Evolutionary conservation across 2,797 vertebrate genomes (phyloP).

Genomic region (Fistularia tabacaria): DNA sequence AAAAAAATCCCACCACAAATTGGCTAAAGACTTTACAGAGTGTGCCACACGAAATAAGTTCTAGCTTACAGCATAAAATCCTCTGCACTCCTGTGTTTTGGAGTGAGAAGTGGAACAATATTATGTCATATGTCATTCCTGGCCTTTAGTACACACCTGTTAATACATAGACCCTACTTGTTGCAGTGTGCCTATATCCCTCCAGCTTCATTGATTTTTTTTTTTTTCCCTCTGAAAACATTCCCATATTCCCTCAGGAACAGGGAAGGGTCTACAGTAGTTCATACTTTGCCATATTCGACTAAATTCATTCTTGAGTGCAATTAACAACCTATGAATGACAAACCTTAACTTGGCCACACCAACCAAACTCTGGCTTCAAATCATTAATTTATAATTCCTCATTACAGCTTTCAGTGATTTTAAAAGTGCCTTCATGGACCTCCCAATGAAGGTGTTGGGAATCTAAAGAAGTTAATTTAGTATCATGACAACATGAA

Average conservation of each 20-base stretch:
- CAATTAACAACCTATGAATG: constrained; percentile 37
- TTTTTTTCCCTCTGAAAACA: constrained; percentile 38
- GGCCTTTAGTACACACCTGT: constrained; percentile 66
- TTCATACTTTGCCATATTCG: constrained; percentile 27
- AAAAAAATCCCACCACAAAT: constrained; percentile 32
- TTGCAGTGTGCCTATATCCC: constrained; percentile 34
- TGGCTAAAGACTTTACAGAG: constrained; percentile 56
- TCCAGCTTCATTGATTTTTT: constrained; percentile 31
- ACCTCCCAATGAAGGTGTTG: constrained; percentile 22
- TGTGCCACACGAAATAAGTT: constrained; percentile 56
- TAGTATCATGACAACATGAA: constrained; percentile 32
- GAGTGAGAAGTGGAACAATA: constrained; percentile 62
- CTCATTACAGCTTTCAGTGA: constrained; percentile 28
- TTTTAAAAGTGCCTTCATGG: constrained; percentile 25
- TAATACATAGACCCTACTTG: constrained; percentile 60
- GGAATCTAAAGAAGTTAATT: constrained; percentile 35
- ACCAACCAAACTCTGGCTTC: constrained; percentile 51
- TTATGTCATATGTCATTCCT: constrained; percentile 64
- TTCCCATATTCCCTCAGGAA: constrained; percentile 34
- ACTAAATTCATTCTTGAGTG: constrained; percentile 36
- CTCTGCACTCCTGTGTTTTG: constrained; percentile 36
- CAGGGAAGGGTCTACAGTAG: constrained; percentile 16
- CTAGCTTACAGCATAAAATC: constrained; percentile 45
- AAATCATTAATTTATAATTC: constrained; percentile 53
- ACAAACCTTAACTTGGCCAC: constrained; percentile 46